Evolutionary conservation across 2,888 invertebrate species (phyloP), one percentile per base, ranked within the genome.

Genomic region (Erebia aethiops): DNA sequence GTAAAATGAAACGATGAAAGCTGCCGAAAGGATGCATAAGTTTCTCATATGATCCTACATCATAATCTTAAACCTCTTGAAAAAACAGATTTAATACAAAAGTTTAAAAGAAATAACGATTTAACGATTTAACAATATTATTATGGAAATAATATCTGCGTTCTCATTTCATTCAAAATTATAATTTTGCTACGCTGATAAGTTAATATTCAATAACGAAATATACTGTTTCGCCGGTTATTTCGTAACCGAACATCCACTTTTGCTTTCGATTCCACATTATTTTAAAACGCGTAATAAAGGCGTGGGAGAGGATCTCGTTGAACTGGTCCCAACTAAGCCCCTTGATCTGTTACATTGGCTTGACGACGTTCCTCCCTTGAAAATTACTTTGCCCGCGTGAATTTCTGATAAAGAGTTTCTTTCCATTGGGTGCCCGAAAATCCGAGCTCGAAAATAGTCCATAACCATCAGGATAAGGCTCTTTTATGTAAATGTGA

Each of bases 271-370:
- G 16, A 56, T 41, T 60, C 62, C 60, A 72, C 64, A 58, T 72
- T 73, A 67, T 69, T 73, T 62, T 74, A 73, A 68, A 75, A 74
- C 63, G 71, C 68, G 69, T 78, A 75, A 78, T 78, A 77, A 74
- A 77, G 73, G 69, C 74, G 68, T 70, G 75, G 73, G 74, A 75
- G 75, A 74, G 65, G 75, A 75, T 79, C 75, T 76, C 73, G 62
- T 58, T 26, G 49, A 49, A 76, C 76, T 78, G 78, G 78, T 76
- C 77, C 74, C 76, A 74, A 77, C 74, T 78, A 78, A 78, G 75
- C 75, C 76, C 73, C 75, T 78, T 78, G 78, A 79, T 79, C 75
- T 77, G 75, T 73, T 68, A 77, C 73, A 73, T 76, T 76, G 73
- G 74, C 76, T 74, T 70, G 72, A 73, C 72, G 71, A 66, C 70